Base-by-base conservation (phyloP, 2,797 vertebrate species). In the Arrhamphus sclerolepis region DNA sequence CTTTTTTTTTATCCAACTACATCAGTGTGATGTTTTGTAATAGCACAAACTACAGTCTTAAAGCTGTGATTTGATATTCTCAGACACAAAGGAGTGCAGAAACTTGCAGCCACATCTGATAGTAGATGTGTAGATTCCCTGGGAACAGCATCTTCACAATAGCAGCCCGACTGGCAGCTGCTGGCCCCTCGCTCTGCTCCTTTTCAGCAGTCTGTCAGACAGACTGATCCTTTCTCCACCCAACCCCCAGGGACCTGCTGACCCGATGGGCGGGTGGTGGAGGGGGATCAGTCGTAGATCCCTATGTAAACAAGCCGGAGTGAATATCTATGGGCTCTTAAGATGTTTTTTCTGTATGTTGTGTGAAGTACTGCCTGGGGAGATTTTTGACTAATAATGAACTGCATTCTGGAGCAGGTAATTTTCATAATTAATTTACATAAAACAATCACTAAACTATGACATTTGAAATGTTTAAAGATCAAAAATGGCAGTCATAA, bases 81-180 rank as follows among this genome's bases (percentile, higher is more conserved):
- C 81, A 88, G 85, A 91, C 89, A 89, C 89, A 91, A 90, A 91
- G 87, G 75, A 71, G 56, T 56, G 74, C 57, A 59, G 78, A 53
- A 54, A 69, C 68, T 64, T 5, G 21, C 72, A 54, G 61, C 54
- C 64, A 78, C 84, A 77, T 88, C 83, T 86, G 82, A 89, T 72
- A 46, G 52, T 58, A 47, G 79, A 79, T 58, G 67, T 82, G 80
- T 61, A 78, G 77, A 69, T 79, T 72, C 82, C 89, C 80, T 90
- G 89, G 87, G 89, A 92, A 90, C 84, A 39, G 73, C 55, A 31
- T 46, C 58, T 62, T 72, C 83, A 92, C 89, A 92, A 92, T 89
- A 84, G 89, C 63, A 2, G 40, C 43, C 66, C 65, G 83, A 83
- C 85, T 82, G 83, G 87, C 89, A 91, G 90, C 90, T 89, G 90